Evolutionary conservation across 2,888 invertebrate genomes (phyloP), one percentile per base, ranked within the genome.

Genomic region (Meta bourneti): DNA sequence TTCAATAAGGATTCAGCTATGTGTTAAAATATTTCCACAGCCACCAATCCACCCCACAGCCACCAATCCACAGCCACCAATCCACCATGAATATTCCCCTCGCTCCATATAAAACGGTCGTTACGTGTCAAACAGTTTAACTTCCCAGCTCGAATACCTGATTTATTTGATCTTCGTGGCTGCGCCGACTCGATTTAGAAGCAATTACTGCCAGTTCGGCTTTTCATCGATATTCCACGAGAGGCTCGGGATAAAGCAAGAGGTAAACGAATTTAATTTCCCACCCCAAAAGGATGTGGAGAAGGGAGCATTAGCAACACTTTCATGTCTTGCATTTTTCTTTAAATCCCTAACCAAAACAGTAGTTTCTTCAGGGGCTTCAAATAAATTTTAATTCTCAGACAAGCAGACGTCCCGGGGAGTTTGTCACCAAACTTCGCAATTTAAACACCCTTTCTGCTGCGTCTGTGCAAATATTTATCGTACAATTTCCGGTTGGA

Each of bases 401-500:
- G n/a, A 51, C 51, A 16, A 34, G 34, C 34, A 34, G 34, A 61
- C 13, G 61, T 61, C 51, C n/a, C 34, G 7, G 5, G 7, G 8
- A 77, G 51, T 49, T 77, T 51, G n/a, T n/a, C 77, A 16, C 51
- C 77, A 7, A 77, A 51, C 77, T 77, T 77, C 51, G 49, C 8
- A 77, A 77, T 77, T 77, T 49, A 77, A 77, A 77, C 52, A 77
- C 51, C 51, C 77, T 49, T n/a, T 49, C 51, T n/a, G 16, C 9
- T n/a, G 49, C 77, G 34, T 77, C 77, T 51, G n/a, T n/a, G 19
- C 77, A 77, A 77, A 77, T 52, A 77, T 77, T 77, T 77, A 77
- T 77, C 77, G 51, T 49, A 51, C 51, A 49, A 77, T 52, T 49
- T 19, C 51, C 16, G 13, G 77, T 51, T 16, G 7, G 49, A 51